These are phyloP conservation scores for Colletes latitarsis DNA, from an alignment of 1,140 invertebrate genomes.

Conservation along the genomic window DNA sequence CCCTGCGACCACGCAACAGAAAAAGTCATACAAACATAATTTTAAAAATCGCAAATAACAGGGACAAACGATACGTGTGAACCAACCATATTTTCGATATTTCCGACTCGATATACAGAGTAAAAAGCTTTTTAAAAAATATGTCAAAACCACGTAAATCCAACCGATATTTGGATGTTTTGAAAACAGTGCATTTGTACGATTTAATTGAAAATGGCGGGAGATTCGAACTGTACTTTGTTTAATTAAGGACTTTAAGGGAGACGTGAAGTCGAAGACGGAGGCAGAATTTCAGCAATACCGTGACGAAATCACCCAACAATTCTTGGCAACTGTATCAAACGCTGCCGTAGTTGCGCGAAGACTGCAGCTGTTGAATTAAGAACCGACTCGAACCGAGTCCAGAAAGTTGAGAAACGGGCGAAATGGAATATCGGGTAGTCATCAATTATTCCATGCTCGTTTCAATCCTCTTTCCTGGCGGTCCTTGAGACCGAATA, in stretches of 20 bases:
- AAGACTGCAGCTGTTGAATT: conserved; percentile 37
- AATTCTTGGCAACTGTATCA: conserved; percentile 17
- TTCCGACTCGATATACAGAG: too few species aligned
- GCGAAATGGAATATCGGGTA: conserved; percentile 48
- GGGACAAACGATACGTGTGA: too few species aligned
- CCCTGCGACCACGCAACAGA: too few species aligned
- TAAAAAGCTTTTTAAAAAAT: too few species aligned
- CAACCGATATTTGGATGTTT: too few species aligned
- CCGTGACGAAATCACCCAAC: not conserved
- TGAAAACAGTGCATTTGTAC: too few species aligned
- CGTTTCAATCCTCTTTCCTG: conserved; percentile 13
- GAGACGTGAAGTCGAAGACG: too few species aligned
- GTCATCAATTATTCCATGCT: conserved; percentile 55
- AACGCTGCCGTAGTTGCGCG: not conserved
- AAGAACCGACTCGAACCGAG: conserved; percentile 18
- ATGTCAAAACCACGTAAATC: too few species aligned
- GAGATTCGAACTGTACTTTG: not conserved
- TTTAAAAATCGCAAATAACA: too few species aligned
- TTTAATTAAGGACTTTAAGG: conserved; percentile 4
- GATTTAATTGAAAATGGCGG: not conserved
- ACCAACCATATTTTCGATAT: too few species aligned
- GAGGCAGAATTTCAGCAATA: not conserved
- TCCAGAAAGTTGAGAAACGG: conserved; percentile 28
- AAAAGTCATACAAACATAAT: too few species aligned
- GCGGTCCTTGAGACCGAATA: conserved; percentile 17